Evolutionary conservation across 2,888 invertebrate species (phyloP).

Genomic region (Portevinia maculata): DNA sequence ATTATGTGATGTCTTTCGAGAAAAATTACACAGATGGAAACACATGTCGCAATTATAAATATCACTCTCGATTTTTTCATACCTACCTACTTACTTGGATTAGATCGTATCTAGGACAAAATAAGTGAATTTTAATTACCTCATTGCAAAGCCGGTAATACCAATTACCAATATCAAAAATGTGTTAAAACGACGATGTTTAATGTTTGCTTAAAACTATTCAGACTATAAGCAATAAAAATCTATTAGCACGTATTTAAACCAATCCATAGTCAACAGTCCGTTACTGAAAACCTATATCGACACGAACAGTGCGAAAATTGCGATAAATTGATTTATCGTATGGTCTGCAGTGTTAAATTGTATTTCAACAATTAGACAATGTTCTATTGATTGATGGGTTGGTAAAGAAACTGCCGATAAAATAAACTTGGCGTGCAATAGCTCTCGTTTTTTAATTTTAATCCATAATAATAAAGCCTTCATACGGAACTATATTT

Average conservation of each 20-base stretch:
- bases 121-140: too few relatives aligned
- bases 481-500: too few relatives aligned
- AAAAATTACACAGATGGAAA: too few relatives aligned
- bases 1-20: too few relatives aligned
- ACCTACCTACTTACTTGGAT: too few relatives aligned
- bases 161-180: too few relatives aligned
- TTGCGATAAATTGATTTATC: neutral
- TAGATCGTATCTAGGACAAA: too few relatives aligned
- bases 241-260: neutral
- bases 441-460: neutral
- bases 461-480: neutral
- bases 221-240: neutral
- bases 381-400: neutral
- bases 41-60: too few relatives aligned
- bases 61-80: too few relatives aligned
- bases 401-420: neutral
- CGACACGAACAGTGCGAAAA: neutral
- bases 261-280: neutral
- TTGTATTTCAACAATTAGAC: conserved; percentile 14
- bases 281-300: conserved; percentile 22
- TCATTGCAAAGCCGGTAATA: too few relatives aligned
- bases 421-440: neutral
- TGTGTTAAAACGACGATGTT: neutral
- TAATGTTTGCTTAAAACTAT: neutral
- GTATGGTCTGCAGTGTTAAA: conserved; percentile 7